These are phyloP conservation scores for Drosophila auraria DNA, from an alignment of 1,140 invertebrate species.

Conservation along the genomic window DNA sequence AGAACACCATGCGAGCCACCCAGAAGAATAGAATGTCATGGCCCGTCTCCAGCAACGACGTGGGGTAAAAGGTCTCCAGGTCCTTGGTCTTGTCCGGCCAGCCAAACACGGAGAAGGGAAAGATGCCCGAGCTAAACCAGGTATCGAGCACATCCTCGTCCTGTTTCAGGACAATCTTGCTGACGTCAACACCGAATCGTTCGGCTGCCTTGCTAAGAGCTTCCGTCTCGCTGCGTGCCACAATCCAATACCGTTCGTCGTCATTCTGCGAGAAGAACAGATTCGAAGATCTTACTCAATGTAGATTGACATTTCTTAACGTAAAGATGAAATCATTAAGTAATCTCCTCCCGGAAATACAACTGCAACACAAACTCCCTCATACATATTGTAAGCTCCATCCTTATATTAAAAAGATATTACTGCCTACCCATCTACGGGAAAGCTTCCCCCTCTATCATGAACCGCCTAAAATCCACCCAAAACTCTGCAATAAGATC, in stretches of 20 bases:
- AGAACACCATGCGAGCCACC: conserved; percentile 99
- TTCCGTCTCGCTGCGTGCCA: conserved; percentile 93
- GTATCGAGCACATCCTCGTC: conserved; percentile 99
- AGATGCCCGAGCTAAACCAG: conserved; percentile 99
- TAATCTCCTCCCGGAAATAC: no score
- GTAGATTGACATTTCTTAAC: no score
- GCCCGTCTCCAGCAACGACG: conserved; percentile 97
- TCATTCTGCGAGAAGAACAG: conserved; percentile 56
- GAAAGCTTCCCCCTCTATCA: no score
- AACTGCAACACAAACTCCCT: no score
- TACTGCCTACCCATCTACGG: no score
- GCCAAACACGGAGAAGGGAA: conserved; percentile 98
- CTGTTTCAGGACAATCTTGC: conserved; percentile 90
- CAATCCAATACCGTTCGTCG: conserved; percentile 95
- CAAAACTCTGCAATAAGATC: no score
- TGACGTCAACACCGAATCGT: conserved; percentile 90
- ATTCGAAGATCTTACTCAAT: not conserved
- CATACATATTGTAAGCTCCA: no score
- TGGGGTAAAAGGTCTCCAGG: conserved; percentile 95
- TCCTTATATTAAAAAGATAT: no score
- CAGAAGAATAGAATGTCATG: conserved; percentile 99
- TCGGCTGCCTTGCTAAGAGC: conserved; percentile 93
- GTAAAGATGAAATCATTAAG: no score
- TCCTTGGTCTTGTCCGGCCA: conserved; percentile 95
- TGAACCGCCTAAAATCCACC: no score